Base-by-base conservation (phyloP, 2,113 vertebrate genomes). In the Austrofundulus limnaeus region DNA sequence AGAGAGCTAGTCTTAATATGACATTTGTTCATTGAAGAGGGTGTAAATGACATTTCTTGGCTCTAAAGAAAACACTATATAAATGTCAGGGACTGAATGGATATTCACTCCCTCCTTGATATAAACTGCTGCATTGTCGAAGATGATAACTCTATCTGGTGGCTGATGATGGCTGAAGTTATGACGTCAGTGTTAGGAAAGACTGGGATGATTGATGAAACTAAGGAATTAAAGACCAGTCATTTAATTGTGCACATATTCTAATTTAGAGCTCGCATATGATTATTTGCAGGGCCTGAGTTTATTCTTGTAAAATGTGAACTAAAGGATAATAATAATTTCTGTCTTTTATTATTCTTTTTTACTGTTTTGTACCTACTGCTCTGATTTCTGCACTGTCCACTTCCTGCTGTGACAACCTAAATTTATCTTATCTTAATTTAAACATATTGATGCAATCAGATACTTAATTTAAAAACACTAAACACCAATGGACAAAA, bases 1-100 rank as follows among this genome's bases (percentile, higher is more conserved):
- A 89, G 88, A 86, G 84, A 93, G 90, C 89, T 89, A 73, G 63
- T 74, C 66, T 80, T 77, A 78, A 69, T 85, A 74, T 70, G 73
- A n/a, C 25, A 64, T 69, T 61, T 46, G 57, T 81, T 85, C 62
- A 78, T 83, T 79, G 63, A 77, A 54, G 65, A 66, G 83, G 75
- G 80, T 90, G 84, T 81, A 80, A 84, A 82, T 78, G 79, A 79
- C 75, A 23, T 61, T 43, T 78, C 61, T 75, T 80, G 71, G 73
- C 80, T 78, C 34, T 13, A 34, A 54, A 64, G 62, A 59, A 65
- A 72, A 81, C 56, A 38, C 25, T 71, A 24, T 23, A 20, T 71
- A 74, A 76, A 84, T 67, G 81, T 74, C 66, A 74, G 14, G 37
- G 64, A 70, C 64, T 74, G 58, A 86, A 78, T 66, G 52, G 64